Conservation (phyloP, 2,888 invertebrate genomes). For the Tenodera sinensis region DNA sequence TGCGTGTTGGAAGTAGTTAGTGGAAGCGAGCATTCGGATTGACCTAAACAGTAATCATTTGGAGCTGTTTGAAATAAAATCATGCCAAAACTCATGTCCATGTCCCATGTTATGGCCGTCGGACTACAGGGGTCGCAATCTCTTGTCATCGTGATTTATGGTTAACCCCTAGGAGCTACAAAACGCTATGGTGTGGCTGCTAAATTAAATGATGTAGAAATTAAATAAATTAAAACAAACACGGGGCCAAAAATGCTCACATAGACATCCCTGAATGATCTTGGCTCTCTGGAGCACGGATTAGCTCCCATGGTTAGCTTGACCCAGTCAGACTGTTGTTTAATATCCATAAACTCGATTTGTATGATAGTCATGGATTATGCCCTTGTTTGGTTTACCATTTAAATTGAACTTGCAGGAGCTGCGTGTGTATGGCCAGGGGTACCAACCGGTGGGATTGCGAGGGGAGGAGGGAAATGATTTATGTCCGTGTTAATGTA, state of each 20-base stretch:
- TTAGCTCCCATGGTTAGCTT: not conserved
- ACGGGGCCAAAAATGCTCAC: not conserved
- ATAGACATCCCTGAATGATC: not conserved
- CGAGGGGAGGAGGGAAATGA: not conserved
- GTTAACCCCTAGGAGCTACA: not conserved
- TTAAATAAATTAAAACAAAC: not conserved
- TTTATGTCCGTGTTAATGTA: slow-evolving; percentile 13
- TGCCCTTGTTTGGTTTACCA: not conserved
- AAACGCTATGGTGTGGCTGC: not conserved
- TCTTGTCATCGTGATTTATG: not conserved
- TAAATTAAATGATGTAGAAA: not conserved
- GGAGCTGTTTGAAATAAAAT: not conserved
- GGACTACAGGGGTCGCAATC: not conserved
- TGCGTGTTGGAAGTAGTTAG: not conserved
- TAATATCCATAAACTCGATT: not conserved
- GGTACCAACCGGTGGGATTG: not conserved
- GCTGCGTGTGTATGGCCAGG: not conserved
- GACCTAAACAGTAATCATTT: not conserved
- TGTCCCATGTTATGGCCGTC: not conserved
- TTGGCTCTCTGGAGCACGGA: not conserved
- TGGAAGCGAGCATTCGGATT: not conserved
- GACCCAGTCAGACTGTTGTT: not conserved
- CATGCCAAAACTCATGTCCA: not conserved
- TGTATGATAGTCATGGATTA: not conserved
- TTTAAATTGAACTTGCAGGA: not conserved